Percentiles rank a stretch among this genome's conserved stretches.
Evolutionary conservation across 2,797 vertebrate genomes (phyloP).

Genomic region (Gallinago solitaria): DNA sequence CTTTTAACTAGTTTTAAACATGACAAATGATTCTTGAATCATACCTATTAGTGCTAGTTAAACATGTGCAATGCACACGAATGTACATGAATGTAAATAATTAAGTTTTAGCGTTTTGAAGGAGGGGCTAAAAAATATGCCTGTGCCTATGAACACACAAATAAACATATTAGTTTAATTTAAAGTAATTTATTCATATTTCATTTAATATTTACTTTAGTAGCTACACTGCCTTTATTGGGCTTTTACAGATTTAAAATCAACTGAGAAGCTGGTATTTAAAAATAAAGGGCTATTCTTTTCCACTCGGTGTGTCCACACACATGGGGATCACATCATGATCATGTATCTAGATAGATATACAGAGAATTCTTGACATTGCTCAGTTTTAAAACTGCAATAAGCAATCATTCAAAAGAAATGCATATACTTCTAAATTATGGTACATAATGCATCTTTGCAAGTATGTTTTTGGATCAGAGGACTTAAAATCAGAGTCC

Average conservation of each 20-base stretch:
- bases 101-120: background rate
- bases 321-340: background rate
- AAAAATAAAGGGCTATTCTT: background rate
- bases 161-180: background rate
- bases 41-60: background rate
- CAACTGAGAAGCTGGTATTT: background rate
- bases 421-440: background rate
- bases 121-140: fast-evolving
- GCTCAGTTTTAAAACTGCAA: background rate
- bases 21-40: background rate
- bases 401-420: background rate
- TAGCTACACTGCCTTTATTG: background rate
- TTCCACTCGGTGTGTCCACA: background rate
- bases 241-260: background rate
- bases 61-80: background rate
- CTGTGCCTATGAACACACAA: background rate
- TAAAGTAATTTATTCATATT: background rate
- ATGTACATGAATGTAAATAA: background rate
- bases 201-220: background rate
- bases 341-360: background rate
- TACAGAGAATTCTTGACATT: background rate
- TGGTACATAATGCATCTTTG: background rate
- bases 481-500: background rate
- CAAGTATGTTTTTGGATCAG: background rate
- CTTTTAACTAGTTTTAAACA: background rate